Evolutionary conservation across 2,797 vertebrate species (phyloP), one percentile per base, ranked within the genome.

Genomic region (Gephyroberyx darwinii): DNA sequence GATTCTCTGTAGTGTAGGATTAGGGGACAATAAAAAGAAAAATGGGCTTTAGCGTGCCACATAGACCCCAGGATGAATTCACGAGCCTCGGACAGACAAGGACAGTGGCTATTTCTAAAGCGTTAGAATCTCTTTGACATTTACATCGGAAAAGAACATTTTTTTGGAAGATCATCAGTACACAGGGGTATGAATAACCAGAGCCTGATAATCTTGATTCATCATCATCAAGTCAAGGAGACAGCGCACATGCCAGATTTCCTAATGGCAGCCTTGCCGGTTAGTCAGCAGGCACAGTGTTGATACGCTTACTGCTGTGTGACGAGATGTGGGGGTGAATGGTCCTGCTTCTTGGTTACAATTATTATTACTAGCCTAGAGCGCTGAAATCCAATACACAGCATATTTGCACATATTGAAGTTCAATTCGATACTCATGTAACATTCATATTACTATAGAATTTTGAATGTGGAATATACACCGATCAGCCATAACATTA

Each of bases 161-260:
- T 73, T 70, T n/a, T 35, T 10, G 5, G 30, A 35, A 52, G 78
- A 75, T 74, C 60, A 75, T 78, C 45, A 69, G 72, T 12, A 30
- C 52, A 71, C 13, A 41, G 68, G 62, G 1, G 35, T 19, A 63
- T 81, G 71, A 86, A 63, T 84, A 76, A 83, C 58, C 60, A 35
- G 5, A 47, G 71, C 59, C 65, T 69, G 33, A 81, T 74, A 60
- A 69, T 75, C 74, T 51, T 71, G 52, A 77, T 79, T 78, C 65
- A 78, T 83, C 77, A 85, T 77, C 80, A 66, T 85, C 72, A 80
- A 87, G 65, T 77, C 75, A 84, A 75, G 59, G 55, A 78, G 74
- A 72, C 69, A 63, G 76, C 64, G 31, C 65, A 69, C 72, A 78
- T 71, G 71, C 61, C 72, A 82, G 72, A 65, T 77, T 78, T 82